Conservation (phyloP, 2,888 invertebrate species). For the Spialia ferax region DNA sequence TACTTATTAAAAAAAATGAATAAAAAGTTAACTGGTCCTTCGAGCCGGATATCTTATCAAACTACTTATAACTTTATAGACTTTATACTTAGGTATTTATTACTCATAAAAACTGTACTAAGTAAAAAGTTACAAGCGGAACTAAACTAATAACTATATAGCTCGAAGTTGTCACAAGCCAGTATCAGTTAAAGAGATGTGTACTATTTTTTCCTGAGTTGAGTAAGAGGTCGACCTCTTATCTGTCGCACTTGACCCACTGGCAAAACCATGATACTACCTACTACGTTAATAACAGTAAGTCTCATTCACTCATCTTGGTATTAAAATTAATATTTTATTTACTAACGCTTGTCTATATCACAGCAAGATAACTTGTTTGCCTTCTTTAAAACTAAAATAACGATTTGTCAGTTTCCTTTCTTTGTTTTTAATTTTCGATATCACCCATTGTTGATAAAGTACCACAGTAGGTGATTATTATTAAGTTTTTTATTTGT, state of each 20-base stretch:
- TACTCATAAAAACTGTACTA: not conserved
- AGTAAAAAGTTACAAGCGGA: not conserved
- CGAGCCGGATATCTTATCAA: not conserved
- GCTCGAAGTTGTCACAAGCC: not conserved
- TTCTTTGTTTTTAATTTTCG: not conserved
- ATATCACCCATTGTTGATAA: too few relatives aligned
- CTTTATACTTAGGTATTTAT: not conserved
- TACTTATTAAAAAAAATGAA: too few relatives aligned
- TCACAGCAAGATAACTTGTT: not conserved
- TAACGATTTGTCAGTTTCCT: not conserved
- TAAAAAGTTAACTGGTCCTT: constrained; percentile 3
- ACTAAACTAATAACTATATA: not conserved
- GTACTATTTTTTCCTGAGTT: constrained; percentile 18
- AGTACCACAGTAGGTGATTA: too few relatives aligned
- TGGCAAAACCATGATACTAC: constrained; percentile 17
- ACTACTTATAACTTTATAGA: not conserved
- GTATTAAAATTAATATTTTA: not conserved
- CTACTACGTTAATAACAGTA: not conserved
- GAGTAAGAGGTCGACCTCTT: constrained; percentile 40
- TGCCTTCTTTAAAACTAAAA: not conserved
- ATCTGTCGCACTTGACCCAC: constrained; percentile 44
- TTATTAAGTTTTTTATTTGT: too few relatives aligned
- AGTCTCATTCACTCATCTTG: not conserved
- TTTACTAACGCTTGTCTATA: not conserved
- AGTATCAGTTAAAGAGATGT: not conserved